A percentile compares a stretch with the other conserved stretches of the same genome.
Evolutionary conservation across 2,797 vertebrate genomes (phyloP).

Genomic region (Poeciliopsis paucimaculata): DNA sequence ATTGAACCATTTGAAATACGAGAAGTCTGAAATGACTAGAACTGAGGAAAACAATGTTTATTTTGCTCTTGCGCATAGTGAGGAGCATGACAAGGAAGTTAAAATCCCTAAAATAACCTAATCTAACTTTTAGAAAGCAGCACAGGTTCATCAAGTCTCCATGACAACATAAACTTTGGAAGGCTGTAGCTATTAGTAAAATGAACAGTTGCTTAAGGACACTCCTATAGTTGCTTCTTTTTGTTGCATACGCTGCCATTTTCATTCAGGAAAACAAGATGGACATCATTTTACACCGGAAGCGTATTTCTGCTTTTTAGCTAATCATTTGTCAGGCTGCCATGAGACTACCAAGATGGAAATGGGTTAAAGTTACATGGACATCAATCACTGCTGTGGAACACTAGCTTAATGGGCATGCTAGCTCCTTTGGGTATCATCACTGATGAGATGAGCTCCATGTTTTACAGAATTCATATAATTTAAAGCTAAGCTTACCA

Average conservation of each 20-base stretch:
- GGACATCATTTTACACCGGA: constrained; percentile 3
- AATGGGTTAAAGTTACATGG: constrained; percentile 56
- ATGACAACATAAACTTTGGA: not conserved
- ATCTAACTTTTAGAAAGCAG: not conserved
- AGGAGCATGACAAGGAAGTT: not conserved
- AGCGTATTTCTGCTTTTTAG: constrained; percentile 10
- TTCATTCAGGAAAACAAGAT: constrained; percentile 1
- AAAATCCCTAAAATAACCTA: not conserved
- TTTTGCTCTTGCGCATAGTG: not conserved
- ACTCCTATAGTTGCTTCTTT: not conserved
- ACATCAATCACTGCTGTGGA: constrained; percentile 53
- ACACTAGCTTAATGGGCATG: constrained; percentile 45
- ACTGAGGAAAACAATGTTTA: not conserved
- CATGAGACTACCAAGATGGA: constrained; percentile 37
- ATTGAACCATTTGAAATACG: not conserved
- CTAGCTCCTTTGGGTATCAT: constrained; percentile 23
- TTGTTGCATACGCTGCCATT: not conserved
- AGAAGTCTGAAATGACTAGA: not conserved
- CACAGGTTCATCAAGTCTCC: not conserved
- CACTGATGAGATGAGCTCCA: constrained; percentile 31
- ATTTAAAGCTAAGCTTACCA: constrained; percentile 34
- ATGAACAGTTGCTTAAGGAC: not conserved
- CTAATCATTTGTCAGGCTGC: constrained; percentile 29
- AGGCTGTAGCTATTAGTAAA: not conserved
- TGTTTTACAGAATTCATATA: constrained; percentile 25